A percentile compares a stretch with the other conserved stretches of the same genome.
phyloP scores from a whole-genome alignment of 2,888 invertebrate species.

The Melanchra persicariae region DNA sequence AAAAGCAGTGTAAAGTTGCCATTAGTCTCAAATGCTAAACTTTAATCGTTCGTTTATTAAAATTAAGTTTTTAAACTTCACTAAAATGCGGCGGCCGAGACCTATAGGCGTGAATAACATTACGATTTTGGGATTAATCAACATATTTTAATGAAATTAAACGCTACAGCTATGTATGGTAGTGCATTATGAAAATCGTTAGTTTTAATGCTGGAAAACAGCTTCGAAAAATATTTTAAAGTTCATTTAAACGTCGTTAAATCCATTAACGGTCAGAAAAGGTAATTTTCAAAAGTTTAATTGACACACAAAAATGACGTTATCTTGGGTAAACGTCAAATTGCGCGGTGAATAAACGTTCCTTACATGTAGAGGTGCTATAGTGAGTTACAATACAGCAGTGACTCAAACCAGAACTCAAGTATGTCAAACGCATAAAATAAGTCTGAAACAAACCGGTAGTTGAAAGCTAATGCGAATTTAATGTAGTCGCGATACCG shows the following conservation, averaged over 20 bases:
- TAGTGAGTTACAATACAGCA: slow-evolving; percentile 63
- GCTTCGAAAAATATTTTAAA: slow-evolving; percentile 29
- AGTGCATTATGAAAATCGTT: slow-evolving; percentile 46
- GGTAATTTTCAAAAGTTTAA: slow-evolving; percentile 33
- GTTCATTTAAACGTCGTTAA: slow-evolving; percentile 35
- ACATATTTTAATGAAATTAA: slow-evolving; percentile 67
- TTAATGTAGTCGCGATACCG: slow-evolving; percentile 81
- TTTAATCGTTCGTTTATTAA: slow-evolving; percentile 65
- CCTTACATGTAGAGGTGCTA: slow-evolving; percentile 25
- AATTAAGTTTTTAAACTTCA: slow-evolving; percentile 61
- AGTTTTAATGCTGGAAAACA: slow-evolving; percentile 38
- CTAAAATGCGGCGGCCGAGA: slow-evolving; percentile 51
- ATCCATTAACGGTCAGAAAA: slow-evolving; percentile 24
- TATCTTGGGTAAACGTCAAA: slow-evolving; percentile 44
- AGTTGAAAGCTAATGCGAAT: slow-evolving; percentile 85
- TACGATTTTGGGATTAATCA: slow-evolving; percentile 64
- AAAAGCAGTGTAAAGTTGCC: slow-evolving; percentile 49
- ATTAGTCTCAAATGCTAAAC: slow-evolving; percentile 57
- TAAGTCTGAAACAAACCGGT: slow-evolving; percentile 76
- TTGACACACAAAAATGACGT: slow-evolving; percentile 32
- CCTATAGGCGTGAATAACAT: slow-evolving; percentile 66
- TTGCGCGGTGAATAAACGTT: slow-evolving; percentile 29
- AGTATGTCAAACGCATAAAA: slow-evolving; percentile 77
- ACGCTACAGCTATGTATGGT: slow-evolving; percentile 43
- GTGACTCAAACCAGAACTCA: slow-evolving; percentile 67